Base-by-base conservation (phyloP, 2,113 vertebrate genomes). In the Alligator sinensis region DNA sequence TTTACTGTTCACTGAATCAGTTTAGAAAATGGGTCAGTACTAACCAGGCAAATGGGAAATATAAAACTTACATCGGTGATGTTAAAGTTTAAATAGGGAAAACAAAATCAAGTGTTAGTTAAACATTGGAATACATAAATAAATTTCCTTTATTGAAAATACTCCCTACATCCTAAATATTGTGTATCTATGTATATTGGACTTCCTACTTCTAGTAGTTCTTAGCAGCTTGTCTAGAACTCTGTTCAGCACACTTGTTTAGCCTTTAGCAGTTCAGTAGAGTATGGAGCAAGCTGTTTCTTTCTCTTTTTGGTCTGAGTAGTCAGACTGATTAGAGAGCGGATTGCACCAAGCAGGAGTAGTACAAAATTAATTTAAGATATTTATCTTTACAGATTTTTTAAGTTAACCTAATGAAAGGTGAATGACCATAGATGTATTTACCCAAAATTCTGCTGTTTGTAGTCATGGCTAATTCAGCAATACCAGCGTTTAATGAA, bases 201-300 rank as follows among this genome's bases (percentile, higher is more conserved):
- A 92, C n/a, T 55, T 62, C 85, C 72, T 90, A 16, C 61, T 84
- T n/a, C 30, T 84, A 70, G 24, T 3, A 0, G 93, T 75, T 91
- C 66, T 76, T 24, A 80, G 9, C 84, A 88, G 88, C 81, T 75
- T 88, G 72, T 68, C 0, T 27, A 86, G 72, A 55, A 78, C 88
- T 84, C 88, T 86, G 81, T 77, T 86, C 5, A 59, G 59, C 77
- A 15, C 54, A 3, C 59, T 86, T 82, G 70, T 79, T 75, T 88
- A 84, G 77, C 28, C 78, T 38, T 83, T 1, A 1, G 74, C 68
- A 16, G 38, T 77, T 80, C 64, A 79, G 83, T 1, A 1, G 80
- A 60, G 68, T 58, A 80, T 3, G 5, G 86, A 83, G 58, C 89
- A 77, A 57, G 86, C 87, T 91, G 88, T 38, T 88, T 87, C 75